Percentiles rank a stretch among this genome's conserved stretches.
These are phyloP conservation scores for Fragum fragum DNA, from an alignment of 2,888 invertebrate species.

Conservation along the genomic window DNA sequence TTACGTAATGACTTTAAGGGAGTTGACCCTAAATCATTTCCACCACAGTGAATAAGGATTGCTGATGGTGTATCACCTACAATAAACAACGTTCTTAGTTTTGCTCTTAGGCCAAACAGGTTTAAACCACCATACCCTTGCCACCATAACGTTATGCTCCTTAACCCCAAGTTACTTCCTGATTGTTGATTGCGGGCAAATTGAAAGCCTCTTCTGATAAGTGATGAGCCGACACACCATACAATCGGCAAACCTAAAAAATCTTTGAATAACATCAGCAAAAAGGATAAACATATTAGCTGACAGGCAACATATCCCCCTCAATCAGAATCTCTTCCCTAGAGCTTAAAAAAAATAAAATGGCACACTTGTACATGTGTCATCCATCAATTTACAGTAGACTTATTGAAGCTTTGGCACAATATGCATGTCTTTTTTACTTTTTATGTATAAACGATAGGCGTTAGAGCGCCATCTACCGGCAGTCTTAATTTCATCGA, in stretches of 20 bases:
- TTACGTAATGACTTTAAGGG: not conserved
- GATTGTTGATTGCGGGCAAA: not conserved
- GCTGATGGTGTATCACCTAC: not conserved
- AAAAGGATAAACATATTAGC: too few species aligned
- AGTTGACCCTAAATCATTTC: constrained; percentile 28
- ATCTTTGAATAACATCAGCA: not conserved
- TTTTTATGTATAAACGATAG: constrained; percentile 28
- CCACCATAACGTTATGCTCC: constrained; percentile 16
- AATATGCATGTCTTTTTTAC: not conserved
- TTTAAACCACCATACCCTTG: constrained; percentile 32
- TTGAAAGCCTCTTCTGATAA: not conserved
- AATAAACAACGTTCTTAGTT: not conserved
- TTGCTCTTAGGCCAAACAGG: not conserved
- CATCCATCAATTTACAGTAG: too few species aligned
- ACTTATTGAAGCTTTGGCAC: not conserved
- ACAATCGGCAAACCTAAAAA: not conserved
- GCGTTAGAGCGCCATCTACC: constrained; percentile 46
- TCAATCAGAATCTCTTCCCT: not conserved
- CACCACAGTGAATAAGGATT: constrained; percentile 34
- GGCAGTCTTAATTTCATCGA: constrained; percentile 24
- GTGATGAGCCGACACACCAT: constrained; percentile 16
- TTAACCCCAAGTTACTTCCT: constrained; percentile 2
- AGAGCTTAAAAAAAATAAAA: not conserved
- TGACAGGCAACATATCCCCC: too few species aligned
- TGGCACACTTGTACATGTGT: too few species aligned